Conservation (phyloP, 2,113 vertebrate species). For the Ia io region DNA sequence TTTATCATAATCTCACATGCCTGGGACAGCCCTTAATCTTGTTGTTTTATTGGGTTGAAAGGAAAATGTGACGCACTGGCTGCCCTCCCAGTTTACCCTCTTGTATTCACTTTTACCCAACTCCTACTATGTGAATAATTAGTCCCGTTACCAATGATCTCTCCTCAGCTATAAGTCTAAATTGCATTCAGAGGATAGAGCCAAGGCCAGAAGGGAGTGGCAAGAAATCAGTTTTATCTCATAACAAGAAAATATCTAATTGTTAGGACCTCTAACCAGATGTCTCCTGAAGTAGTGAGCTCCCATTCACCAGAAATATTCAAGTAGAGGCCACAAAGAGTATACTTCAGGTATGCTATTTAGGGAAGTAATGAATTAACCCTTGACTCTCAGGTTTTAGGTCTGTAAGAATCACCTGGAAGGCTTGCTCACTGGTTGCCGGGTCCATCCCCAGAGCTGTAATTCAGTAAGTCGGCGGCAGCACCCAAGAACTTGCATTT, state of each 20-base stretch:
- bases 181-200: not conserved
- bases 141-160: slow-evolving; percentile 44
- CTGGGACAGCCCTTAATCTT: slow-evolving; percentile 75
- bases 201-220: slow-evolving; percentile 4
- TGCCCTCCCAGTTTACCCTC: slow-evolving; percentile 42
- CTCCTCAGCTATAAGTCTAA: slow-evolving; percentile 34
- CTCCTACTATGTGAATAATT: slow-evolving; percentile 45
- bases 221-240: not conserved
- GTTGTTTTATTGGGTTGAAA: slow-evolving; percentile 76
- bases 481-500: not conserved
- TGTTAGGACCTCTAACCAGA: not conserved
- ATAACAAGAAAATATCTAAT: not conserved
- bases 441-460: not conserved
- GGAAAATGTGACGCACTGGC: slow-evolving; percentile 53
- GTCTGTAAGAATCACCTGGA: not conserved
- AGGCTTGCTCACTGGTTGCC: not conserved
- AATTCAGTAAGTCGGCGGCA: not conserved
- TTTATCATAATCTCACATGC: slow-evolving; percentile 76
- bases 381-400: not conserved
- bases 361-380: not conserved
- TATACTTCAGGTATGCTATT: not conserved
- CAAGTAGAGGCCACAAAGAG: not conserved
- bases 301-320: not conserved
- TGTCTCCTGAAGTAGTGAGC: not conserved
- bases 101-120: slow-evolving; percentile 52